Percentiles rank a stretch among this genome's conserved stretches.
These are phyloP conservation scores for Berghia stephanieae DNA, from an alignment of 1,140 invertebrate species.

Conservation along the genomic window DNA sequence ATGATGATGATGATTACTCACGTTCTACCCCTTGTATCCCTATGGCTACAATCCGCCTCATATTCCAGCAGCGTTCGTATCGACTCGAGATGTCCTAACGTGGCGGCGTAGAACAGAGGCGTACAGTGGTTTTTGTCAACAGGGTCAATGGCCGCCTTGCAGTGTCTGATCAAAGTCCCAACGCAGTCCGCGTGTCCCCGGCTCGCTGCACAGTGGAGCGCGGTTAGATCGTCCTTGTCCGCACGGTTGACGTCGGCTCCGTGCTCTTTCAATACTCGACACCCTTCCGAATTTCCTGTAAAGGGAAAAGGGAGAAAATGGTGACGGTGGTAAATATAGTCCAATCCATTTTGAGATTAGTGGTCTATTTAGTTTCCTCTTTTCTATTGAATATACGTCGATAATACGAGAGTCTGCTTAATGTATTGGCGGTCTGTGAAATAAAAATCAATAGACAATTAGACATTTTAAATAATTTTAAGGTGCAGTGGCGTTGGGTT, in stretches of 20 bases:
- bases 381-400: too few species aligned
- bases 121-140: conserved; percentile 84
- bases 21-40: conserved; percentile 91
- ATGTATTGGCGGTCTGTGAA: too few species aligned
- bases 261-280: conserved; percentile 85
- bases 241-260: conserved; percentile 80
- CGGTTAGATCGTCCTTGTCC: conserved; percentile 79
- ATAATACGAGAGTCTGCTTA: too few species aligned
- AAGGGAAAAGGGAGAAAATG: conserved; percentile 18
- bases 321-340: not conserved
- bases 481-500: too few species aligned
- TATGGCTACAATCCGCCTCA: conserved; percentile 88
- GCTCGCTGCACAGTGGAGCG: conserved; percentile 94
- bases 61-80: conserved; percentile 87
- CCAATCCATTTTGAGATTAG: not conserved
- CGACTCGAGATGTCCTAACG: conserved; percentile 92
- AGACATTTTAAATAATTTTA: too few species aligned
- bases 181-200: conserved; percentile 93
- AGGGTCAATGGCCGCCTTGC: conserved; percentile 76
- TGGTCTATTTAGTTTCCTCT: too few species aligned
- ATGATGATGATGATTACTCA: conserved; percentile 68
- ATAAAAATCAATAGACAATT: too few species aligned
- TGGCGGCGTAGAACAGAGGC: conserved; percentile 94
- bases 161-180: conserved; percentile 78
- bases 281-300: conserved; percentile 84